Evolutionary conservation across 2,797 vertebrate species (phyloP).

Genomic region (Syngnathus rostellatus): DNA sequence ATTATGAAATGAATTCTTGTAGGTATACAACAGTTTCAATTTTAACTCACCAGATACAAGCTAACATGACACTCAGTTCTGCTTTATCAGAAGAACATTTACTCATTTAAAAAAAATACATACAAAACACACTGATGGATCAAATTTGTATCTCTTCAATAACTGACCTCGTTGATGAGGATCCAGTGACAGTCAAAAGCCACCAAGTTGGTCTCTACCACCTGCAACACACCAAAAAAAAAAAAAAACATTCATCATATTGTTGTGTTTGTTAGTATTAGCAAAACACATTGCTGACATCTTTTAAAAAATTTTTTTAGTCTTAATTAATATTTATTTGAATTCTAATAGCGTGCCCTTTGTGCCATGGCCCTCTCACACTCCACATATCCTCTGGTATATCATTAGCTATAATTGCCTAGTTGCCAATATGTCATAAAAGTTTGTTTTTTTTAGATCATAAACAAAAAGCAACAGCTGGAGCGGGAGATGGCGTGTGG

Average conservation of each 20-base stretch:
- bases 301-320: not conserved
- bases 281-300: too few relatives aligned
- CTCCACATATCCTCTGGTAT: conserved; percentile 22
- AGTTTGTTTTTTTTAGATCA: conserved; percentile 44
- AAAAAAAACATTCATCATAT: conserved; percentile 8
- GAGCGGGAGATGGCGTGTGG: conserved; percentile 55
- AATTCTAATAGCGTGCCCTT: not conserved
- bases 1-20: not conserved
- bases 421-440: conserved; percentile 67
- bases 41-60: too few relatives aligned
- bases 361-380: not conserved
- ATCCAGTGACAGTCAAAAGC: conserved; percentile 99
- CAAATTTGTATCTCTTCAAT: conserved; percentile 12
- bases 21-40: not conserved
- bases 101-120: too few relatives aligned
- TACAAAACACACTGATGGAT: conserved; percentile 19
- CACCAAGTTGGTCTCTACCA: conserved; percentile 97
- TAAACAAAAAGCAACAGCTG: conserved; percentile 76
- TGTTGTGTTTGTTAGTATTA: too few relatives aligned
- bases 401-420: conserved; percentile 68
- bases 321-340: not conserved
- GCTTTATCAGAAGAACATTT: too few relatives aligned
- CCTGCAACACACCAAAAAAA: conserved; percentile 74
- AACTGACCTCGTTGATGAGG: conserved; percentile 97
- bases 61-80: too few relatives aligned